phyloP scores from a whole-genome alignment of 2,888 invertebrate species.

The Chironomus riparius region DNA sequence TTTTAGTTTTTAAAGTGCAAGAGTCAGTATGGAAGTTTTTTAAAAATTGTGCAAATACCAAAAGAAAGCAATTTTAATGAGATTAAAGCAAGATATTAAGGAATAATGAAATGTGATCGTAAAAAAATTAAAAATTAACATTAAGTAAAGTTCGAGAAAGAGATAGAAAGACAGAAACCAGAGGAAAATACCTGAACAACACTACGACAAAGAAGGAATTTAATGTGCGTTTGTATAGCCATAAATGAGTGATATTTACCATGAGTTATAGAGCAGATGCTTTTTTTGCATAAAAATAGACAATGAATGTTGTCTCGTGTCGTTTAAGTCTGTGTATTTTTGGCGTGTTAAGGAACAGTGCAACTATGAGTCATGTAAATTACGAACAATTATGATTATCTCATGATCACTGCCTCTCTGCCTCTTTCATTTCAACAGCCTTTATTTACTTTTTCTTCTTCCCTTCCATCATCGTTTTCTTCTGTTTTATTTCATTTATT shows the following conservation, averaged over 20 bases:
- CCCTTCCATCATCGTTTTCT: too few species aligned
- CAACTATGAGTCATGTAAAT: too few species aligned
- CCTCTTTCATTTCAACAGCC: too few species aligned
- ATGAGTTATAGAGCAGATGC: slow-evolving; percentile 4
- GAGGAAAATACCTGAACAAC: not conserved
- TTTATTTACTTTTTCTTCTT: not conserved
- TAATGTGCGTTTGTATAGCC: not conserved
- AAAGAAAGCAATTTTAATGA: not conserved
- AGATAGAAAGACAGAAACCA: too few species aligned
- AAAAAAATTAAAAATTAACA: not conserved
- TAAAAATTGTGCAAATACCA: not conserved
- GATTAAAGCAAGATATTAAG: not conserved
- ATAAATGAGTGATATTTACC: not conserved
- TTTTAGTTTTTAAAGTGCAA: not conserved
- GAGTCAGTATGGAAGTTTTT: not conserved
- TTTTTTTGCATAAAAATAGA: slow-evolving; percentile 7
- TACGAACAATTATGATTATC: too few species aligned
- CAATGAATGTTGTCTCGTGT: slow-evolving; percentile 11
- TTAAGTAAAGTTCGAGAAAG: not conserved
- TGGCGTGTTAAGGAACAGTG: too few species aligned
- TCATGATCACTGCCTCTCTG: too few species aligned
- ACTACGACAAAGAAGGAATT: not conserved
- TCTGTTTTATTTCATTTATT: not conserved
- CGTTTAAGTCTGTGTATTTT: not conserved
- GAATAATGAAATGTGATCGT: not conserved